Percentiles rank a stretch among this genome's conserved stretches.
phyloP scores from a whole-genome alignment of 2,888 invertebrate species.

The Syritta pipiens region DNA sequence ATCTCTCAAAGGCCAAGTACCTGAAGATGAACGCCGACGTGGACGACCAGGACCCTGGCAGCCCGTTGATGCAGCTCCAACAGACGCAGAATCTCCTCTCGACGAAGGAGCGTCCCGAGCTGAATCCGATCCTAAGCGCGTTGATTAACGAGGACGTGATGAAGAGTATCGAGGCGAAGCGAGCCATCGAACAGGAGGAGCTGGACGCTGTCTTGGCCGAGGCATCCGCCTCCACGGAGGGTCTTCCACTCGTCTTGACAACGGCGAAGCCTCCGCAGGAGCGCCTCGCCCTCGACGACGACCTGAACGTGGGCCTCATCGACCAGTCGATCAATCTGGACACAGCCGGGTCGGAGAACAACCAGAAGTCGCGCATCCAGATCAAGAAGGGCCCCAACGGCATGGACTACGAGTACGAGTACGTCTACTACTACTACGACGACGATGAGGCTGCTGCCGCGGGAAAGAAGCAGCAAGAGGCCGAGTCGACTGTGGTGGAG shows the following conservation, averaged over 20 bases:
- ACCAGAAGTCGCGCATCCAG: slow-evolving; percentile 86
- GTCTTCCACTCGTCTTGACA: slow-evolving; percentile 70
- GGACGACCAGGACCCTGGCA: slow-evolving; percentile 70
- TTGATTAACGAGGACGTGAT: slow-evolving; percentile 80
- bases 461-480: slow-evolving; percentile 47
- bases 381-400: slow-evolving; percentile 94
- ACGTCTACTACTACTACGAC: slow-evolving; percentile 94
- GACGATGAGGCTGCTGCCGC: slow-evolving; percentile 80
- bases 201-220: slow-evolving; percentile 74
- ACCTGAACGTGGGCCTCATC: slow-evolving; percentile 75
- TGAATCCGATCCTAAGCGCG: slow-evolving; percentile 79
- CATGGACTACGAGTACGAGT: slow-evolving; percentile 94
- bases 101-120: slow-evolving; percentile 78
- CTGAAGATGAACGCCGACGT: slow-evolving; percentile 52
- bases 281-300: slow-evolving; percentile 68
- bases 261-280: slow-evolving; percentile 71
- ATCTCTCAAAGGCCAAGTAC: slow-evolving; percentile 48
- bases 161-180: slow-evolving; percentile 80
- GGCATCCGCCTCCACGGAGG: slow-evolving; percentile 26
- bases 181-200: slow-evolving; percentile 77
- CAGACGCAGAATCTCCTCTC: slow-evolving; percentile 76
- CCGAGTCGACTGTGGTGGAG: slow-evolving; percentile 35
- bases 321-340: slow-evolving; percentile 82
- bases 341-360: slow-evolving; percentile 85
- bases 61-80: slow-evolving; percentile 71